Evolutionary conservation across 2,113 vertebrate genomes (phyloP), one percentile per base, ranked within the genome.

Genomic region (Ammodytes dubius): DNA sequence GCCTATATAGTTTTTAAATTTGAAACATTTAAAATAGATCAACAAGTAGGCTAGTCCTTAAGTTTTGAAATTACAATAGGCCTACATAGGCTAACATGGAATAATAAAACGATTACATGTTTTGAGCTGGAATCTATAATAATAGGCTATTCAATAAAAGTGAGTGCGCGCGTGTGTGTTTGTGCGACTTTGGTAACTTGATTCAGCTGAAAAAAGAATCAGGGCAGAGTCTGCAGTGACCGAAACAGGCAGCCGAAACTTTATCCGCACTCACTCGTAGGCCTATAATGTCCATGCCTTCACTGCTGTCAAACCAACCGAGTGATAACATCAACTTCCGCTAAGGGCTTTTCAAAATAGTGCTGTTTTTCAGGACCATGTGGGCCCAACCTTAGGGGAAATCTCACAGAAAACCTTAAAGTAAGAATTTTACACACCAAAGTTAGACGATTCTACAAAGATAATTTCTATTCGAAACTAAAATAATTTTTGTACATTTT

Each of bases 191-290:
- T 27, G 27, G 27, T 63, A n/a, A 17, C 52, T 45, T 0, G 4
- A 19, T 61, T 50, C 37, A 54, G 12, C 43, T 81, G 79, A 83
- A 85, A 90, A 67, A 74, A 60, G 63, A 84, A 73, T 58, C 83
- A 67, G 45, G 2, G 9, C 15, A 59, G 39, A 5, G 42, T 83
- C 53, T 40, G 50, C 56, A 17, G 45, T 27, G 19, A 39, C 19
- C 65, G 19, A 76, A 66, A 78, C 67, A 46, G 42, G 15, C 53
- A 67, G 57, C n/a, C 14, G 91, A 91, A 92, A 94, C 90, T 85
- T 84, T 82, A 92, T 82, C 84, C 59, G 2, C 47, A 35, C 47
- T 70, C 52, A 42, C 45, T 70, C 27, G 64, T 1, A 27, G 27
- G 27, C 27, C 27, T 27, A 27, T 27, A 27, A 27, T 27, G 27